Percentiles rank a stretch among this genome's conserved stretches.
These are phyloP conservation scores for Acropora tenuis DNA, from an alignment of 64 coral and sea anemone species.

Conservation along the genomic window DNA sequence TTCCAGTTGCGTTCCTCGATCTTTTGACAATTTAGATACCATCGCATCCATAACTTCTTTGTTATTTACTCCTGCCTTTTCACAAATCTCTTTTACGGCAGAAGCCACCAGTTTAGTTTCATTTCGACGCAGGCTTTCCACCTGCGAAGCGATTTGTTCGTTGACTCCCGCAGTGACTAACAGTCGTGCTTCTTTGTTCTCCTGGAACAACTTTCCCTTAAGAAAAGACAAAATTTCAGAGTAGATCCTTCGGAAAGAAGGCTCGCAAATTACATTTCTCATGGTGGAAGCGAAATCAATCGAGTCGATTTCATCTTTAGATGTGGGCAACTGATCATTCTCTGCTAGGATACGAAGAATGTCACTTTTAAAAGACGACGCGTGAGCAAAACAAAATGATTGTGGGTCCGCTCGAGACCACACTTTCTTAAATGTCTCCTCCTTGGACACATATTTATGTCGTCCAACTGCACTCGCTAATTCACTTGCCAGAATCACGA, in stretches of 20 bases:
- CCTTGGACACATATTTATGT: constrained; percentile 74
- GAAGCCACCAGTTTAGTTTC: constrained; percentile 80
- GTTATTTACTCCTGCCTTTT: constrained; percentile 42
- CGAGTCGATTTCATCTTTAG: constrained; percentile 6
- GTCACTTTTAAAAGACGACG: constrained; percentile 47
- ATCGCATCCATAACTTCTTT: constrained; percentile 79
- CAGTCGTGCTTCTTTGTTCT: constrained; percentile 64
- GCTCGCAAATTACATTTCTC: constrained; percentile 25
- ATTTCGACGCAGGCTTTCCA: constrained; percentile 66
- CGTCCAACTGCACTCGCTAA: constrained; percentile 85
- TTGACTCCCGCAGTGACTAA: constrained; percentile 44
- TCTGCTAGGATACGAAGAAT: constrained; percentile 50
- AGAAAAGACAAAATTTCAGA: constrained; percentile 34
- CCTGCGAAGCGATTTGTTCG: constrained; percentile 21
- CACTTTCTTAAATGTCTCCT: constrained; percentile 75
- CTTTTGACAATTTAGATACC: constrained; percentile 73
- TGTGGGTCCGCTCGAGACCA: constrained; percentile 80
- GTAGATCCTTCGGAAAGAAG: not conserved
- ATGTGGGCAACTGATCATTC: not conserved
- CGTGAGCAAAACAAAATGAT: constrained; percentile 83
- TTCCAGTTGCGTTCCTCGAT: constrained; percentile 86
- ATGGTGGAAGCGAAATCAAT: constrained; percentile 14
- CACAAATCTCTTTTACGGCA: constrained; percentile 81
- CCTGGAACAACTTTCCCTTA: constrained; percentile 34
- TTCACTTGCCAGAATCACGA: constrained; percentile 89